Percentiles rank a stretch among this genome's conserved stretches.
These are phyloP conservation scores for Thymallus thymallus DNA, from an alignment of 2,113 vertebrate genomes.

Conservation along the genomic window DNA sequence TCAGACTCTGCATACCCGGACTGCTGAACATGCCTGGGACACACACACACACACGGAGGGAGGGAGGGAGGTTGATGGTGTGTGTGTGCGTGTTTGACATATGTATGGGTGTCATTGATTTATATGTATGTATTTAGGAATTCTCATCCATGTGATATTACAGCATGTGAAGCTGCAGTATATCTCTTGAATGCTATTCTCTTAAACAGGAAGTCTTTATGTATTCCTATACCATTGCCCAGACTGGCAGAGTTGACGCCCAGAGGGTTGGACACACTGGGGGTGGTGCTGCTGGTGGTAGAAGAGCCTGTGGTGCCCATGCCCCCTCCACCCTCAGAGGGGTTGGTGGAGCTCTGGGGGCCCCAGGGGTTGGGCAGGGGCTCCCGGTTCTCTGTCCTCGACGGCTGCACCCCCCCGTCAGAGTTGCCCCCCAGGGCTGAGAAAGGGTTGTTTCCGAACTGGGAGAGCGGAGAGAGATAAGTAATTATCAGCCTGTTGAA, in stretches of 20 bases:
- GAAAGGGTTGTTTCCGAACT: constrained; percentile 99
- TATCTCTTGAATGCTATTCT: background rate
- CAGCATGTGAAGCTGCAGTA: too few species aligned
- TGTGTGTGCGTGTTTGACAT: too few species aligned
- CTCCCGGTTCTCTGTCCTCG: constrained; percentile 95
- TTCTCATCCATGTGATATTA: too few species aligned
- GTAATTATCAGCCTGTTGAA: background rate
- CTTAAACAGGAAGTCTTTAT: background rate
- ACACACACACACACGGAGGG: background rate
- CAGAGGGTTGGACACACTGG: constrained; percentile 94
- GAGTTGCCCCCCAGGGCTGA: constrained; percentile 87
- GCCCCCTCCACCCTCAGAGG: constrained; percentile 69
- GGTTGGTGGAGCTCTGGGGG: constrained; percentile 87
- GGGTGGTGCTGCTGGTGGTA: constrained; percentile 76
- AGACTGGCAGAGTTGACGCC: constrained; percentile 87
- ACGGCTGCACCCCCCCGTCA: constrained; percentile 86
- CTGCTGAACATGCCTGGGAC: constrained; percentile 91
- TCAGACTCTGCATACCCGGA: constrained; percentile 94
- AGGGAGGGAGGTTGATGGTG: background rate
- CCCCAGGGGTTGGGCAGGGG: constrained; percentile 97
- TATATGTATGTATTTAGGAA: too few species aligned
- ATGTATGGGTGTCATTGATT: too few species aligned
- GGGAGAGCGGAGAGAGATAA: constrained; percentile 26
- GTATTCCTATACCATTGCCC: constrained; percentile 80
- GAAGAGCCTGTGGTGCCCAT: constrained; percentile 49